phyloP scores from a whole-genome alignment of 2,113 vertebrate species.

The Peromyscus maniculatus region DNA sequence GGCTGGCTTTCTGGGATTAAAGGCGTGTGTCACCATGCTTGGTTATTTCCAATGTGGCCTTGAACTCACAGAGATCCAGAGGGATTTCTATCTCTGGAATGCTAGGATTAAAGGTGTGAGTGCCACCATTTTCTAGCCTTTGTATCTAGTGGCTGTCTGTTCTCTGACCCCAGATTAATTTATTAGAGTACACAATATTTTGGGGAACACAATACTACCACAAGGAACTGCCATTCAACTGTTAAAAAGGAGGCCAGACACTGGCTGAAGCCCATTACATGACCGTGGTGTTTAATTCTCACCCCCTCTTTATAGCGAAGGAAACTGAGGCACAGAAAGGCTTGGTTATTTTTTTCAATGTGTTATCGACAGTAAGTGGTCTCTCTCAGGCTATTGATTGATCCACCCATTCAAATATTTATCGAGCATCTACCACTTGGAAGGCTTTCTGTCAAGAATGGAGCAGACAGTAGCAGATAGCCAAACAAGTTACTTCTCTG shows the following conservation, averaged over 20 bases:
- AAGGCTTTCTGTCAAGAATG: neutral
- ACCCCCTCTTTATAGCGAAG: neutral
- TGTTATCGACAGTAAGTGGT: neutral
- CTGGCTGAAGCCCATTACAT: neutral
- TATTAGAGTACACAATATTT: too few species aligned
- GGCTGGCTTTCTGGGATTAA: too few species aligned
- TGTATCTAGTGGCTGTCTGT: too few species aligned
- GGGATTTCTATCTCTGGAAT: too few species aligned
- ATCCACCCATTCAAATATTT: neutral
- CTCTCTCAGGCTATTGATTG: neutral
- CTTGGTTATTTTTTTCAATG: conserved; percentile 1
- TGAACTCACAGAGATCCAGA: too few species aligned
- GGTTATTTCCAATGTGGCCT: too few species aligned
- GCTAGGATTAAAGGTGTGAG: too few species aligned
- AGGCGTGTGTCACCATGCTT: too few species aligned
- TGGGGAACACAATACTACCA: too few species aligned
- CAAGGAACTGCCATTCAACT: neutral
- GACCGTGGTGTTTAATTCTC: conserved; percentile 21
- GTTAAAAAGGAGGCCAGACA: neutral
- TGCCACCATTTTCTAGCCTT: too few species aligned
- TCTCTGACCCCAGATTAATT: too few species aligned
- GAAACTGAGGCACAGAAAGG: neutral
- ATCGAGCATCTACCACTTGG: neutral
- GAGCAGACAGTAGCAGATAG: neutral
- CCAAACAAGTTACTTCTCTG: neutral